Conservation (phyloP, 2,797 vertebrate species). For the Borostomias antarcticus region DNA sequence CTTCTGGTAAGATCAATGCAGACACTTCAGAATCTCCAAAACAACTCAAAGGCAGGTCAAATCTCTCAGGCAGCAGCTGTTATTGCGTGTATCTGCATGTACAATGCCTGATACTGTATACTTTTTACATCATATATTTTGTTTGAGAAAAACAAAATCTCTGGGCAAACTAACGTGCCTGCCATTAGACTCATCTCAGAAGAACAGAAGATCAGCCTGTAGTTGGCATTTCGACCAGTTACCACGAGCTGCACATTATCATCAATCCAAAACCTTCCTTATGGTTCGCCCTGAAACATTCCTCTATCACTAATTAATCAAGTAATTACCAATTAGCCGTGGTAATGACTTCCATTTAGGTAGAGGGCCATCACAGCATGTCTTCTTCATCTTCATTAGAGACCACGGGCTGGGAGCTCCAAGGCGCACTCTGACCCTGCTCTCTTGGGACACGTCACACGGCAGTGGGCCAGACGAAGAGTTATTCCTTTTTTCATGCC, state of each 20-base stretch:
- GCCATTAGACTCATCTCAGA: background rate
- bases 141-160: background rate
- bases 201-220: background rate
- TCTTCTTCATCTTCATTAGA: slow-evolving; percentile 70
- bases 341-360: slow-evolving; percentile 62
- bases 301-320: slow-evolving; percentile 58
- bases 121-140: background rate
- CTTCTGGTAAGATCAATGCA: slow-evolving; percentile 42
- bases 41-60: slow-evolving; percentile 38
- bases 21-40: slow-evolving; percentile 40
- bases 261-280: no score
- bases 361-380: slow-evolving; percentile 43
- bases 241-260: no score
- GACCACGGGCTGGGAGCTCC: slow-evolving; percentile 39
- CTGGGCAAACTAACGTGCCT: background rate
- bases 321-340: slow-evolving; percentile 64
- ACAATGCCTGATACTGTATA: background rate
- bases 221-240: background rate
- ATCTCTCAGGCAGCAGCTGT: slow-evolving; percentile 26
- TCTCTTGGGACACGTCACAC: slow-evolving; percentile 57
- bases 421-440: slow-evolving; percentile 49
- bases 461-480: slow-evolving; percentile 53
- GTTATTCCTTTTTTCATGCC: slow-evolving; percentile 16
- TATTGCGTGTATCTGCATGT: slow-evolving; percentile 24
- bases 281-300: slow-evolving; percentile 14